phyloP scores from a whole-genome alignment of 2,113 vertebrate genomes.

The Fulica atra region DNA sequence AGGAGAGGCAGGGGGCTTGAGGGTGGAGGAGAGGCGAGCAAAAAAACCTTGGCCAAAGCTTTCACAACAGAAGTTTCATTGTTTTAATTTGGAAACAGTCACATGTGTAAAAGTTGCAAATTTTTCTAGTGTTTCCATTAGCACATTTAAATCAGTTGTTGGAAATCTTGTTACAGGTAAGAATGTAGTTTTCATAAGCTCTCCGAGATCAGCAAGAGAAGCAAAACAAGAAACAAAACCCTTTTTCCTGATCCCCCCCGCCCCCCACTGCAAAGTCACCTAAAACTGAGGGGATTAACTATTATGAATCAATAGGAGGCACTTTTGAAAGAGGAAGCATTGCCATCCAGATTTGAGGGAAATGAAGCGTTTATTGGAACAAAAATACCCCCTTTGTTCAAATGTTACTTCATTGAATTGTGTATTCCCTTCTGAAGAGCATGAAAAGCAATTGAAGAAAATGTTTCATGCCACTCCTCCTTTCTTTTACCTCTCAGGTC shows the following conservation, averaged over 20 bases:
- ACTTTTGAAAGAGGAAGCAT: constrained; percentile 63
- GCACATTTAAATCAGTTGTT: neutral
- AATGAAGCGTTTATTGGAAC: constrained; percentile 66
- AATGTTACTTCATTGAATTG: constrained; percentile 47
- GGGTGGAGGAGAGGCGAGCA: neutral
- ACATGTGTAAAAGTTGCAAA: neutral
- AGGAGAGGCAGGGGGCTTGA: constrained; percentile 1
- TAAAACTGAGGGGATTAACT: constrained; percentile 54
- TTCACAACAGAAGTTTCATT: constrained; percentile 21
- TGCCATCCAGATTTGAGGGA: constrained; percentile 61
- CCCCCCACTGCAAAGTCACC: neutral
- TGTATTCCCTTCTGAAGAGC: constrained; percentile 46
- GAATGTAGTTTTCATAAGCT: neutral
- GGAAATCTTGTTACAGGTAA: neutral
- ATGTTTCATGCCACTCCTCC: constrained; percentile 30
- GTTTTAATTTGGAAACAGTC: constrained; percentile 22
- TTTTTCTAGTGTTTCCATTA: neutral
- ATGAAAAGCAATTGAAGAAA: constrained; percentile 48
- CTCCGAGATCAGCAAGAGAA: neutral
- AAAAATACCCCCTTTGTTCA: constrained; percentile 64
- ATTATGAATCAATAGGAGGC: constrained; percentile 43
- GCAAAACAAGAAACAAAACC: neutral
- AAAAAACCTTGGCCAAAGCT: neutral
- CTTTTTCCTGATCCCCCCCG: neutral
- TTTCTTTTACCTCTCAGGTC: constrained; percentile 10